Evolutionary conservation across 1,140 invertebrate genomes (phyloP).

Genomic region (Calephelis nemesis): DNA sequence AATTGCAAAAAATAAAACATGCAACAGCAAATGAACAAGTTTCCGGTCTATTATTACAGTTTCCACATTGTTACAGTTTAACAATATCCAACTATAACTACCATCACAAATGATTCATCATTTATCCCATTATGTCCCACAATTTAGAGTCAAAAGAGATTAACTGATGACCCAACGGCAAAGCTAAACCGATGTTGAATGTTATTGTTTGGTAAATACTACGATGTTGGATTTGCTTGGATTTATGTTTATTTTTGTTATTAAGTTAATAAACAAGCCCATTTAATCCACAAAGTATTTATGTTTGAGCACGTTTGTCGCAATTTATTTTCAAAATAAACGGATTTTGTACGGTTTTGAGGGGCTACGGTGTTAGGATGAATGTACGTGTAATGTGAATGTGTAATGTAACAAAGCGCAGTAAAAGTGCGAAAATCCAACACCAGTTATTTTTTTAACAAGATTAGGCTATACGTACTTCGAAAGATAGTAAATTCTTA

Average conservation of each 20-base stretch:
- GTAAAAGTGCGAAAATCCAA: too few species aligned
- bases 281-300: conserved; percentile 1
- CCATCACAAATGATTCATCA: background rate
- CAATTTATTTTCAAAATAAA: background rate
- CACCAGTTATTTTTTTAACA: too few species aligned
- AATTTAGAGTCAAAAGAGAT: background rate
- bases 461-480: too few species aligned
- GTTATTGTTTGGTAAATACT: conserved; percentile 1
- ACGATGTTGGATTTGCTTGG: background rate
- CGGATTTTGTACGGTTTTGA: too few species aligned
- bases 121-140: background rate
- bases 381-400: too few species aligned
- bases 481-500: too few species aligned
- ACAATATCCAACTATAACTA: background rate
- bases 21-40: too few species aligned
- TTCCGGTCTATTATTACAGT: background rate
- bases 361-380: too few species aligned
- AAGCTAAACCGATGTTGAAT: background rate
- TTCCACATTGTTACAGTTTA: background rate
- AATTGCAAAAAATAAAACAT: too few species aligned
- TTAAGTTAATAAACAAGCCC: background rate
- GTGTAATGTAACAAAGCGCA: too few species aligned
- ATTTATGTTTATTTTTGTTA: conserved; percentile 10
- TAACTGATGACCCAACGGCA: background rate
- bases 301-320: conserved; percentile 1